Base-by-base conservation (phyloP, 2,888 invertebrate species). In the Julus scandinavius region DNA sequence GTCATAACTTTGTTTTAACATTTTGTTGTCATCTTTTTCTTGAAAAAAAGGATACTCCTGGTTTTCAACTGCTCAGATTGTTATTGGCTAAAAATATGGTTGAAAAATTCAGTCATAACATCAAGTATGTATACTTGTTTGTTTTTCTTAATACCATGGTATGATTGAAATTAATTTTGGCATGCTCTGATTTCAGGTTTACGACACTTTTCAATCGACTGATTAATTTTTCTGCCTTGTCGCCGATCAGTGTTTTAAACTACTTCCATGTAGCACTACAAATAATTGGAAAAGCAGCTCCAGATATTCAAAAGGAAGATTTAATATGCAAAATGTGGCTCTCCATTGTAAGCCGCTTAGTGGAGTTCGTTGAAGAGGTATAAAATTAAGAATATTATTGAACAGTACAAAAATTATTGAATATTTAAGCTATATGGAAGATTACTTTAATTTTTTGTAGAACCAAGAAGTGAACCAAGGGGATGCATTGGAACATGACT, bases 401-500 rank as follows among this genome's bases (percentile, higher is more conserved):
- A n/a, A n/a, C n/a, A n/a, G n/a, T n/a, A n/a, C n/a, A n/a, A n/a
- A n/a, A n/a, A n/a, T n/a, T n/a, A n/a, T n/a, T n/a, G n/a, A n/a
- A n/a, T n/a, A n/a, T n/a, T n/a, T n/a, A n/a, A n/a, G n/a, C n/a
- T n/a, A n/a, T n/a, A n/a, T n/a, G n/a, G n/a, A n/a, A n/a, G n/a
- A n/a, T n/a, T n/a, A n/a, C n/a, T n/a, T n/a, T n/a, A n/a, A n/a
- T 86, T 29, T 87, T 20, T 50, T 85, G 15, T 86, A 89, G 89
- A 88, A 50, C 9, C 85, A 86, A 7, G 89, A 89, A 29, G 86
- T 89, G 17, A 89, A 89, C 80, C 88, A 89, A 86, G 89, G 89
- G 2, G 88, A 89, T 89, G 40, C 89, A 7, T 38, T 89, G 5
- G 89, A 89, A 54, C 89, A 89, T 38, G 89, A 89, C 40, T 89